Evolutionary conservation across 1,140 invertebrate species (phyloP), one percentile per base, ranked within the genome.

Genomic region (Probaryconus sp.): DNA sequence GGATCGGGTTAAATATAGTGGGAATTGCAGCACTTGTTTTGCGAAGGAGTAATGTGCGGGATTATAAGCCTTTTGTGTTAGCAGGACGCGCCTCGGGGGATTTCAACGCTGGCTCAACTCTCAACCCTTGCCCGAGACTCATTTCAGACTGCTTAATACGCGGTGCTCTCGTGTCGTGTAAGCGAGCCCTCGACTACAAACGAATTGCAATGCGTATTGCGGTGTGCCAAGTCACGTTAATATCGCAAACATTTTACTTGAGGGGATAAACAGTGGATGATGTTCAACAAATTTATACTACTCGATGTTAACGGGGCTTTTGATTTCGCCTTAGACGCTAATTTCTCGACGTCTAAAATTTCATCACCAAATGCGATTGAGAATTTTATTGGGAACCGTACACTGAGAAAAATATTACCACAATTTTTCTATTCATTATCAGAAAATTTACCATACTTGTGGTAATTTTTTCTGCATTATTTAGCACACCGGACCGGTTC

Each of bases 51-150:
- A 80, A 81, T 80, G 72, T 64, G 38, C 37, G 58, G 72, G 70
- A 67, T 81, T 81, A n/a, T 73, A 77, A 71, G 70, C 76, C 78
- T 81, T 64, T 81, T 81, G 56, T 80, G n/a, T n/a, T n/a, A 58
- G 53, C 77, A 64, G 56, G 68, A 73, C 47, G 30, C 51, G 40
- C 58, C 21, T 26, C 21, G 6, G 64, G 28, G 56, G 64, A 75
- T 63, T 56, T 63, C 37, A 31, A 67, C 60, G 45, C 37, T 53
- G 30, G 30, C 16, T 56, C n/a, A n/a, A n/a, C n/a, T n/a, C n/a
- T 13, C 24, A 64, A 24, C 58, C 38, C 53, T 50, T 50, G n/a
- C 31, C 21, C 35, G 40, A 31, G 10, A 42, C 20, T 20, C 42
- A 31, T 38, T 45, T 42, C 37, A 43, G 37, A 42, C 53, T 55